Conservation (phyloP, 2,113 vertebrate genomes). For the Lophura nycthemera region DNA sequence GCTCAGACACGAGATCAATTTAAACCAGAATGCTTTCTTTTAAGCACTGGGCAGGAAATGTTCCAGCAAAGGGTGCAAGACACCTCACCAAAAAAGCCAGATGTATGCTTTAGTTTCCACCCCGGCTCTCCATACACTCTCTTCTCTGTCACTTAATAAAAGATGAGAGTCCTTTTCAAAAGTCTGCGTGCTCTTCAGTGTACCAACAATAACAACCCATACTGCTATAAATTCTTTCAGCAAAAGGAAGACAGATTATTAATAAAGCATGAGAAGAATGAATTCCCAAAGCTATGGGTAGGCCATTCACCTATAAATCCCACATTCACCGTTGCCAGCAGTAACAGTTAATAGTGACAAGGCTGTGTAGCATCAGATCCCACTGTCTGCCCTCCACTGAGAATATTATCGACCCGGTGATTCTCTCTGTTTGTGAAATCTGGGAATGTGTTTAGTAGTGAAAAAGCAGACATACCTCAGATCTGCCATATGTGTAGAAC, state of each 20-base stretch:
- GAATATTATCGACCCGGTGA: neutral
- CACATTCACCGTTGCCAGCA: neutral
- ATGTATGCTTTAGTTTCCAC: neutral
- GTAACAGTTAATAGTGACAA: slow-evolving; percentile 24
- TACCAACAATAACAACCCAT: neutral
- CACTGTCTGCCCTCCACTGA: slow-evolving; percentile 4
- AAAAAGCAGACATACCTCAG: slow-evolving; percentile 26
- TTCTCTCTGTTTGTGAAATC: slow-evolving; percentile 3
- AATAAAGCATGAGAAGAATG: neutral
- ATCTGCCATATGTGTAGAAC: slow-evolving; percentile 13
- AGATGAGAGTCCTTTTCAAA: neutral
- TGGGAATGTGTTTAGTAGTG: slow-evolving; percentile 34
- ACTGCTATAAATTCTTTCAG: neutral
- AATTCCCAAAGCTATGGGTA: slow-evolving; percentile 4
- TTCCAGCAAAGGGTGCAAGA: neutral
- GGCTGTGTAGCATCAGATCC: slow-evolving; percentile 11
- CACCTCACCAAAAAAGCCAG: neutral
- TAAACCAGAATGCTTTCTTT: neutral
- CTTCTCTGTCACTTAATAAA: slow-evolving; percentile 1
- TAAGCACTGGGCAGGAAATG: neutral
- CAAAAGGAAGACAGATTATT: slow-evolving; percentile 1
- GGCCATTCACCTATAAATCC: slow-evolving; percentile 27
- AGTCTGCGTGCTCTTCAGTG: neutral
- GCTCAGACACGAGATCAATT: neutral
- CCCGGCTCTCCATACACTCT: neutral